phyloP scores from a whole-genome alignment of 2,797 vertebrate genomes.

The Brotula barbata region DNA sequence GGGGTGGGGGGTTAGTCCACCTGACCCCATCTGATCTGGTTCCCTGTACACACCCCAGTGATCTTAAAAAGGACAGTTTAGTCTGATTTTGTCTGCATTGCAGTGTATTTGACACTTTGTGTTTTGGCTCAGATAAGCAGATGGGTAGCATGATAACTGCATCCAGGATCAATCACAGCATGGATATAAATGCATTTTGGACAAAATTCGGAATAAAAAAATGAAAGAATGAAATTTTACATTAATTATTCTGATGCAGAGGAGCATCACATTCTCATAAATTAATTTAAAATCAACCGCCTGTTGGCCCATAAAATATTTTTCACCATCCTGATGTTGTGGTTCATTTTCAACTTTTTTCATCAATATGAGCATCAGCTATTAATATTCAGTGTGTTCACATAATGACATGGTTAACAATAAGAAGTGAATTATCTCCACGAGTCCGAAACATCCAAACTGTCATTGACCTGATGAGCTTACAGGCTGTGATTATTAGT shows the following conservation, averaged over 20 bases:
- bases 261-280: not conserved
- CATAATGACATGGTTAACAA: no score
- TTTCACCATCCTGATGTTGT: not conserved
- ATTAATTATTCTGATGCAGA: no score
- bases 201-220: no score
- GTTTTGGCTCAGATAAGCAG: not conserved
- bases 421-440: no score
- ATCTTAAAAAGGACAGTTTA: not conserved
- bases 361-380: slow-evolving; percentile 4
- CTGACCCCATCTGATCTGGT: slow-evolving; percentile 16
- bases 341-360: not conserved
- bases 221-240: no score
- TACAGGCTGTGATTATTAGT: slow-evolving; percentile 24
- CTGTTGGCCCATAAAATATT: not conserved
- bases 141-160: not conserved
- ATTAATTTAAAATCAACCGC: not conserved
- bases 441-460: slow-evolving; percentile 58
- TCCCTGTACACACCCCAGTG: not conserved
- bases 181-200: no score
- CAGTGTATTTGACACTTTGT: slow-evolving; percentile 25
- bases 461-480: slow-evolving; percentile 45
- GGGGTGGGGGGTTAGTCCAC: not conserved
- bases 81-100: slow-evolving; percentile 45
- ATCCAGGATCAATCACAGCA: no score
- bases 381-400: no score